A percentile compares a stretch with the other conserved stretches of the same genome.
These are phyloP conservation scores for Pachyrhynchus sulphureomaculatus DNA, from an alignment of 1,140 invertebrate genomes.

Conservation along the genomic window DNA sequence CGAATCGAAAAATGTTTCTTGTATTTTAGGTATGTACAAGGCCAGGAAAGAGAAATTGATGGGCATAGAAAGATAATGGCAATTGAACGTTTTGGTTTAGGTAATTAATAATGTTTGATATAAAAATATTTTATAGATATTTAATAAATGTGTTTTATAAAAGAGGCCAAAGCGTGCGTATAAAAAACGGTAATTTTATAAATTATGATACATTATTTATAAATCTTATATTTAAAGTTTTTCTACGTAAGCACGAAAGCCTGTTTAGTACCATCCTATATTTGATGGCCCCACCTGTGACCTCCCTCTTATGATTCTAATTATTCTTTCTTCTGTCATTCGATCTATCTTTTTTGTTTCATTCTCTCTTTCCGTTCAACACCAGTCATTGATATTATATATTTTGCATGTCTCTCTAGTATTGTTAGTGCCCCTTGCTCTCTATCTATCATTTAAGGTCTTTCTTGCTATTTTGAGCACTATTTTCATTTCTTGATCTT, in stretches of 20 bases:
- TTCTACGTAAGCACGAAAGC: no score
- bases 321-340: no score
- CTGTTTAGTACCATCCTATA: no score
- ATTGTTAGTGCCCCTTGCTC: no score
- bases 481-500: no score
- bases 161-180: slow-evolving; percentile 17
- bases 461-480: no score
- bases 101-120: slow-evolving; percentile 29
- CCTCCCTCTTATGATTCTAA: no score
- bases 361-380: neutral
- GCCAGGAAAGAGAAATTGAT: slow-evolving; percentile 24
- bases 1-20: slow-evolving; percentile 22
- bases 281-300: no score
- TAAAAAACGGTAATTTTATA: slow-evolving; percentile 15
- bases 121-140: slow-evolving; percentile 18
- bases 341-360: neutral
- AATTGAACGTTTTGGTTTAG: slow-evolving; percentile 12
- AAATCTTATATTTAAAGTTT: no score
- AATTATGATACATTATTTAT: neutral
- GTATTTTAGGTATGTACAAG: slow-evolving; percentile 31
- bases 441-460: no score
- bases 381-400: neutral
- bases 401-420: no score
- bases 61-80: slow-evolving; percentile 11
- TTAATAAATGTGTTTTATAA: slow-evolving; percentile 10